Evolutionary conservation across 2,113 vertebrate species (phyloP), one percentile per base, ranked within the genome.

Genomic region (Gymnorhina tibicen): DNA sequence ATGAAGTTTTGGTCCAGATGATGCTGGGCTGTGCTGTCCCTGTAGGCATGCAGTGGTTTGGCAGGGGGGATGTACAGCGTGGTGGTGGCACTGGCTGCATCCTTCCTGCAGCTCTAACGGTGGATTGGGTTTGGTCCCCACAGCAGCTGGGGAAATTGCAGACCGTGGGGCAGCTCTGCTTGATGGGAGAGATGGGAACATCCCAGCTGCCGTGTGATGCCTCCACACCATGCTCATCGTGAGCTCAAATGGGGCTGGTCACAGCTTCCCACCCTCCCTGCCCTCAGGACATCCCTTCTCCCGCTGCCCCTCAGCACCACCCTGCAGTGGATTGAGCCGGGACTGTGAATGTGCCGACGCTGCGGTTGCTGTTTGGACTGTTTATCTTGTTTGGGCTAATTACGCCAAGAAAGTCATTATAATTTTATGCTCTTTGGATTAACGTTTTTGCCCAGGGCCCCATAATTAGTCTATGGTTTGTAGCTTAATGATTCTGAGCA

Each of bases 371-470:
- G 0, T 92, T 90, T 91, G 86, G 77, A 39, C 73, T 79, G 76
- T 90, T 97, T 95, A 13, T 95, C 97, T 90, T 81, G 86, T 95
- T 97, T 93, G 96, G 95, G 96, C 96, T 96, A 88, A 95, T 98
- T 97, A 93, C 6, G 91, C 93, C 96, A 91, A 91, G 93, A 52
- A 87, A 97, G 96, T 93, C 87, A 95, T 97, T 97, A 96, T 75
- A 79, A 95, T 97, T 97, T 95, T 95, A 96, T 94, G 93, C 94
- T 93, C 93, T 96, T 94, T 89, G 97, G 96, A 97, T 97, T 70
- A 95, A 95, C 27, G 15, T 85, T 96, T 95, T 96, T 94, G 96
- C 97, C 91, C 41, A 80, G 91, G 97, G 96, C 89, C 64, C 47
- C 28, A 28, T 93, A 96, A 97, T 98, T 97, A 98, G 95, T 21